Evolutionary conservation across 2,888 invertebrate species (phyloP), one percentile per base, ranked within the genome.

Genomic region (Xestobium rufovillosum): DNA sequence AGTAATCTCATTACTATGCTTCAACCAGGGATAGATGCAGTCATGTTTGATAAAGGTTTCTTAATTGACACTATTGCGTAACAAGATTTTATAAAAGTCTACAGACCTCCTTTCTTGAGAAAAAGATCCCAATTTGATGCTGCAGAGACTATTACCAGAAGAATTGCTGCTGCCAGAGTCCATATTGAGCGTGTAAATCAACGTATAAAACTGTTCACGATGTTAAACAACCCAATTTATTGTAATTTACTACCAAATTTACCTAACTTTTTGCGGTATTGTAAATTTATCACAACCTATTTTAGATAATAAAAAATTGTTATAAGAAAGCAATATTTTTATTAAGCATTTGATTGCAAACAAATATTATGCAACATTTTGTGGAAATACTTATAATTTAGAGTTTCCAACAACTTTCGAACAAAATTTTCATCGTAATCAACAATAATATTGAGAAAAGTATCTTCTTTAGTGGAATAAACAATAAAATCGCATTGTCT

Each of bases 1-100:
- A 43, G 44, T 33, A 32, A 39, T 16, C 14, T 53, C 3, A 26
- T 48, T n/a, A 19, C 42, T 14, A 31, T 35, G 27, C 32, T 49
- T 37, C 31, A 31, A 3, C 25, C 33, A 9, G 12, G 25, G 11
- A 23, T 30, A 14, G 45, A 49, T 38, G 45, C 47, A n/a, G 25
- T 57, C 4, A 54, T 55, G 51, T 41, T 51, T 1, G 49, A 51
- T 15, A 55, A 51, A 36, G 53, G 49, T 9, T 56, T 55, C 40
- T 35, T 45, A 3, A 45, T 55, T 16, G 50, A 52, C 15, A 34
- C 50, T 33, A 32, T 48, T 17, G 52, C 50, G 36, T 16, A 10
- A 14, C n/a, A 11, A 8, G 15, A 39, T 19, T 31, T 14, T 19
- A 38, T 41, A 27, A 35, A 43, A 32, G 19, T 42, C 12, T 37